Percentiles rank a stretch among this genome's conserved stretches.
These are phyloP conservation scores for Aurelia aurita complex sp. Pacific DNA, from an alignment of 30 jellyfish, hydroid and myxozoan genomes.

Conservation along the genomic window DNA sequence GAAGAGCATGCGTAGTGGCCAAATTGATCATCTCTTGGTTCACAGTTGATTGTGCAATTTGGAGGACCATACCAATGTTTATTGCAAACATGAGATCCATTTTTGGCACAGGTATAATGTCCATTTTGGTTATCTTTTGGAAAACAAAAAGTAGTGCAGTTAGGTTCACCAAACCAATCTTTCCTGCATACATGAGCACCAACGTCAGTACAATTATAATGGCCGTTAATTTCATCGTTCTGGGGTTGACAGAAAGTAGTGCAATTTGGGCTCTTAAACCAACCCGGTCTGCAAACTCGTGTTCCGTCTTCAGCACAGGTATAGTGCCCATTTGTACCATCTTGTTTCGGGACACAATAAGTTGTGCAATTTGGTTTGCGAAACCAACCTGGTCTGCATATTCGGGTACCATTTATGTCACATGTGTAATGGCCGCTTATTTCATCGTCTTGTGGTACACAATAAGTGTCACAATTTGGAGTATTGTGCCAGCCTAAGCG, in stretches of 20 bases:
- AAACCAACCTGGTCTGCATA: slow-evolving; percentile 64
- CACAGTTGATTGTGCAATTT: slow-evolving; percentile 31
- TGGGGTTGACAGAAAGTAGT: slow-evolving; percentile 12
- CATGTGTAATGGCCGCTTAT: slow-evolving; percentile 61
- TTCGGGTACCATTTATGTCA: slow-evolving; percentile 44
- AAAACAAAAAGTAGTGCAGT: slow-evolving; percentile 41
- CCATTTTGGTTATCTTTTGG: slow-evolving; percentile 19
- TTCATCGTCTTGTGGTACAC: slow-evolving; percentile 51
- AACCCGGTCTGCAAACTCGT: slow-evolving; percentile 39
- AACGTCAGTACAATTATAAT: slow-evolving; percentile 35
- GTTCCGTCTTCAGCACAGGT: slow-evolving; percentile 42
- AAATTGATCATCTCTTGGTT: slow-evolving; percentile 22
- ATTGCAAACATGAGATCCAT: slow-evolving; percentile 18
- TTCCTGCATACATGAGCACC: slow-evolving; percentile 46
- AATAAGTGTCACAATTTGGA: slow-evolving; percentile 31
- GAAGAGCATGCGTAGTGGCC: slow-evolving; percentile 54
- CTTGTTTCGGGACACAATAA: slow-evolving; percentile 48
- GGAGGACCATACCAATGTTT: slow-evolving; percentile 16
- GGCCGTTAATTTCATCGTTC: slow-evolving; percentile 57
- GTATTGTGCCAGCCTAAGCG: slow-evolving; percentile 32
- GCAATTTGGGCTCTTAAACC: slow-evolving; percentile 52
- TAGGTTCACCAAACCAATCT: slow-evolving; percentile 52
- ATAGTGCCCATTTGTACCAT: slow-evolving; percentile 52
- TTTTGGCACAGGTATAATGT: slow-evolving; percentile 2
- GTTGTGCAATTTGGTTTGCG: slow-evolving; percentile 25